Evolutionary conservation across 2,797 vertebrate species (phyloP), one percentile per base, ranked within the genome.

Genomic region (Lepilemur septentrionalis): DNA sequence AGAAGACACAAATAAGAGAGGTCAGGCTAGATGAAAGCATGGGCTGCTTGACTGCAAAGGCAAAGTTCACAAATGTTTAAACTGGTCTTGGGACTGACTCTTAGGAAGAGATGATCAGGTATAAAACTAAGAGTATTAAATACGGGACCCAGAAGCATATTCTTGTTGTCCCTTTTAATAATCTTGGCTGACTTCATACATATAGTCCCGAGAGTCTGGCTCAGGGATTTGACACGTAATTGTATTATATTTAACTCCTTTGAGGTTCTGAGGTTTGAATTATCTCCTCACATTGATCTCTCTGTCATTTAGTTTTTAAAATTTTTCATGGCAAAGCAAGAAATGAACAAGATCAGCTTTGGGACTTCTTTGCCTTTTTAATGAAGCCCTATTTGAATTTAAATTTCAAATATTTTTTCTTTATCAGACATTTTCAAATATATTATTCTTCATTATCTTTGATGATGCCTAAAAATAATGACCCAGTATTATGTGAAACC

Each of bases 391-490:
- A 89, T 46, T 14, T 67, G 32, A 93, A 91, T 91, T 86, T 91
- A 23, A 96, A 96, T 96, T 93, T 95, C 35, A 92, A 89, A 78
- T 95, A 85, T 67, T 94, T 90, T 93, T 94, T 92, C 59, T 85
- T 78, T 80, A 69, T 94, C 59, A 92, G 4, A 35, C 32, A 81
- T 95, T 95, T 96, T 86, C 55, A 96, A 55, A 83, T 78, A 89
- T 59, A 46, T 78, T 89, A 69, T 82, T 87, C 12, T 84, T 67
- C 65, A 84, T 86, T 88, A 43, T 84, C 30, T 96, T 87, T 67
- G 59, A 84, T 75, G 67, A 82, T 81, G 28, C 59, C 52, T 91
- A 87, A 67, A 91, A 72, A 79, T 81, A 84, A 92, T 59, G 8
- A 28, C 10, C 12, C 15, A 57, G 63, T 83, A 61, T 59, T 87